phyloP scores from a whole-genome alignment of 2,113 vertebrate genomes.

The Mormoops blainvillei region DNA sequence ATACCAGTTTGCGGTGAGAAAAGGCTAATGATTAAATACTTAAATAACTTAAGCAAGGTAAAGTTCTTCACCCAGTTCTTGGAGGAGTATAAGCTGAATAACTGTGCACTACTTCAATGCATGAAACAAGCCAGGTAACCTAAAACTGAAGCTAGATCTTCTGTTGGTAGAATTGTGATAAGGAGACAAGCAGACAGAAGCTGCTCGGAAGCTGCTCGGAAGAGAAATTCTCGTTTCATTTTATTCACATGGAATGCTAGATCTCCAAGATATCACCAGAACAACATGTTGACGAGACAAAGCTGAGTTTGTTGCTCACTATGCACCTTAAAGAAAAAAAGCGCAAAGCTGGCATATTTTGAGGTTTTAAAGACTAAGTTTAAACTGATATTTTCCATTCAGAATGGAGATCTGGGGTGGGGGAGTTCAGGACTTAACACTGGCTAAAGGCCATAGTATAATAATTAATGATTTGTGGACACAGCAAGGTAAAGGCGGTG shows the following conservation, averaged over 20 bases:
- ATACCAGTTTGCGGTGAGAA: not conserved
- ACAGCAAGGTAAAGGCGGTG: not conserved
- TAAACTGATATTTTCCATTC: not conserved
- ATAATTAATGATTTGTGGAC: not conserved
- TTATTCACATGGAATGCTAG: not conserved
- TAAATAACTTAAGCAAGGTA: not conserved
- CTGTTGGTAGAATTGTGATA: not conserved
- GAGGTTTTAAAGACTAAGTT: not conserved
- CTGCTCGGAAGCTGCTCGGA: not conserved
- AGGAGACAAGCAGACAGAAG: not conserved
- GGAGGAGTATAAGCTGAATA: not conserved
- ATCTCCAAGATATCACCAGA: not conserved
- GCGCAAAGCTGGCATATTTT: not conserved
- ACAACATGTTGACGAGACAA: not conserved
- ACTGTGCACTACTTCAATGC: not conserved
- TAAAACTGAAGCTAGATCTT: not conserved
- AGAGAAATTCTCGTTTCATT: not conserved
- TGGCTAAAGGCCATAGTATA: not conserved
- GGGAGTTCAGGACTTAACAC: not conserved
- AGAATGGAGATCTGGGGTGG: not conserved
- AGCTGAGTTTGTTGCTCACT: not conserved
- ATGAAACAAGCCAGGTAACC: not conserved
- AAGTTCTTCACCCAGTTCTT: not conserved
- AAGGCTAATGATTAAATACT: not conserved
- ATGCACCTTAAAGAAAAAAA: not conserved